Base-by-base conservation (phyloP, 1,140 invertebrate genomes). In the Triops longicaudatus region DNA sequence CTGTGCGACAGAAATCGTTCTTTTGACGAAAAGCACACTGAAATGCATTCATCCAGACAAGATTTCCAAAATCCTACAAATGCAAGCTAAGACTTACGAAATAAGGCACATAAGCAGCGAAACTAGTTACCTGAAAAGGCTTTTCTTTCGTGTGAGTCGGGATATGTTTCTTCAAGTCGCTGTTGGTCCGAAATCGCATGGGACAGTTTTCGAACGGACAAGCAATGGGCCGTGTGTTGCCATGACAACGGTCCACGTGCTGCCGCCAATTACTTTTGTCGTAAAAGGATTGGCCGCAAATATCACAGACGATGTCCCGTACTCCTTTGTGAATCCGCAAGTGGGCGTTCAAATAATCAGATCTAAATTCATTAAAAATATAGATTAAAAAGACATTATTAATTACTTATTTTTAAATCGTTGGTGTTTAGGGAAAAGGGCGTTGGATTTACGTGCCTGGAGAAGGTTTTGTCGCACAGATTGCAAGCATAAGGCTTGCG, bases 401-500 rank as follows among this genome's bases (percentile, higher is more conserved):
- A 12, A 63, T 63, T 63, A n/a, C 4, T 17, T 1, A 5, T 44
- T 12, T 44, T 44, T 44, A 44, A 7, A 63, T 17, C 14, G 6
- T 12, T 22, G 22, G 50, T 63, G 14, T 63, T 10, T 12, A 17
- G 50, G 14, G 2, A 22, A 9, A 22, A 63, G 22, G 17, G 6
- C 17, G 50, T 0, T 2, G 31, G 2, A 37, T 37, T 37, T 37
- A 37, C 31, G 31, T 63, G 22, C 50, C 50, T 63, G 50, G 73
- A 73, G 43, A 77, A 77, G 17, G 71, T 72, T 43, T 77, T 77
- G 4, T 86, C 86, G 83, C 90, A 91, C 77, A 89, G 86, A 26
- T 86, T 85, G 82, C 90, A 92, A 50, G 88, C 87, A 81, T 88
- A 91, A 14, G 89, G 89, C 87, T 87, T 91, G 78, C 85, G 86